Base-by-base conservation (phyloP, 2,888 invertebrate genomes). In the Synanthedon tipuliformis region DNA sequence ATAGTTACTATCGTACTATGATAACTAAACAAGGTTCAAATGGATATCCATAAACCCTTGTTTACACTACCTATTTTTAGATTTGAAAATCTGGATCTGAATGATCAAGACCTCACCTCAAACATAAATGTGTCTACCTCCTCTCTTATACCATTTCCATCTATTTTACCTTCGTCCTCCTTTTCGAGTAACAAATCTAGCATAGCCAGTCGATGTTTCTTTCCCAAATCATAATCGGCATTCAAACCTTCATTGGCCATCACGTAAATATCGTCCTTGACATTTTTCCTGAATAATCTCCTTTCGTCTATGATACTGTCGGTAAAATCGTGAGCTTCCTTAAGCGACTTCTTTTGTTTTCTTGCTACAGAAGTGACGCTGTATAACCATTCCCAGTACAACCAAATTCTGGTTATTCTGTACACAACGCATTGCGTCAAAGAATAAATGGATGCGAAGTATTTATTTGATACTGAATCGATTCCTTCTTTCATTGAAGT, bases 81-180 rank as follows among this genome's bases (percentile, higher is more conserved):
- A n/a, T n/a, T n/a, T 3, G n/a, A 11, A 41, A 41, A 41, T 3
- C 51, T 40, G 40, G 8, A 51, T 15, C 50, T 13, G 13, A 51
- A 18, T n/a, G 40, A 12, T 13, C n/a, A 3, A 34, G 3, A 34
- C 10, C 67, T 74, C 67, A 90, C 91, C 72, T 90, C 92, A 75
- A 93, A 93, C 89, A 92, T 89, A 61, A 93, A 92, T 0, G 92
- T 93, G 59, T 93, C 91, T 0, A 92, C 91, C 77, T 93, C 92
- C 65, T 92, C 91, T 54, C 90, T 81, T 51, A 93, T 89, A 53
- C 91, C 91, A 23, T 85, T 68, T 59, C 89, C 85, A 13, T 88
- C 88, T 16, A 92, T 75, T 55, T 80, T 70, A 1, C 89, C 90
- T 56, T 89, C 84, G 51, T 87, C 81, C 58, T 87, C 89, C 40